Evolutionary conservation across 2,797 vertebrate species (phyloP), one percentile per base, ranked within the genome.

Genomic region (Lutra lutra): DNA sequence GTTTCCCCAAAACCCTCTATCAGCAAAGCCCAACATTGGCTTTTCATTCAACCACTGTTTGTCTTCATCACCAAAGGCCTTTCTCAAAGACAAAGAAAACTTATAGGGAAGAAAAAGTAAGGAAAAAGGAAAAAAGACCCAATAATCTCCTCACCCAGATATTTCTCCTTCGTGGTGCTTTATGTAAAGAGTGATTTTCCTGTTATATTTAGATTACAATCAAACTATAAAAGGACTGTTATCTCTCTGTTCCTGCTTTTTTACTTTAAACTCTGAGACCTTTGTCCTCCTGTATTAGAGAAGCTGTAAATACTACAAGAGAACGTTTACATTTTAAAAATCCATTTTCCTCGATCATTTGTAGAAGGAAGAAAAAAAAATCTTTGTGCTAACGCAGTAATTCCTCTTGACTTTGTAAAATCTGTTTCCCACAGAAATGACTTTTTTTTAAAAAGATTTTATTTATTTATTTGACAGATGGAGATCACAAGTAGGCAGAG

Each of bases 311-410:
- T 97, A 97, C 94, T 94, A 94, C 79, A 97, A 73, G 88, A 90
- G 96, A 96, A 89, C 97, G 96, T 98, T 98, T 98, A 97, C 96
- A 97, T 97, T 98, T 97, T 66, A 60, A 92, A 98, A 97, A 98
- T 94, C 96, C 94, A 95, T 97, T 97, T 98, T 97, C 96, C 97
- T 97, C 91, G 95, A 95, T 97, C 96, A 95, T 95, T 97, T 96
- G 95, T 96, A 60, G 78, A 94, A 94, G 82, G 89, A 85, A 58
- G 68, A 60, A 48, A 48, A 85, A 96, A 93, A 89, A 90, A 70
- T 77, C 93, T 89, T 92, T 91, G 62, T 86, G 79, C 87, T 86
- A 96, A 96, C 94, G 91, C 60, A 89, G 40, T 78, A 93, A 95
- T 96, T 98, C 97, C 95, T 90, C 82, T 83, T 89, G 64, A 96